Percentiles rank a stretch among this genome's conserved stretches.
phyloP scores from a whole-genome alignment of 2,888 invertebrate genomes.

The Athalia cordata region DNA sequence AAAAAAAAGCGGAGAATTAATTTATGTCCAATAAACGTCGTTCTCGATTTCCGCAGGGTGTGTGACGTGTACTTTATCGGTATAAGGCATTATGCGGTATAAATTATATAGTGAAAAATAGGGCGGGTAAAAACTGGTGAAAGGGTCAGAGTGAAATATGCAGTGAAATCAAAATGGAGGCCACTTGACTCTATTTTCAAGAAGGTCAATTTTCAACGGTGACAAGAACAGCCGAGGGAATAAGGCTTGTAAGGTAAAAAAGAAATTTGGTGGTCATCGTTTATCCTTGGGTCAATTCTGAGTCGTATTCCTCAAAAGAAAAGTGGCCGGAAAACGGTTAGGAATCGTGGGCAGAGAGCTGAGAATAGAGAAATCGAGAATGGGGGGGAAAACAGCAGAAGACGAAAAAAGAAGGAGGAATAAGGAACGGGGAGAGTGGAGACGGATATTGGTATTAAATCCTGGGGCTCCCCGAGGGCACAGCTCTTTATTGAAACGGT shows the following conservation, averaged over 20 bases:
- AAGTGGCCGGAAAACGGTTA: conserved; percentile 38
- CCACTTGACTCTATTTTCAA: conserved; percentile 28
- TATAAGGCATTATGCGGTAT: neutral
- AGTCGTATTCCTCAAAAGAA: conserved; percentile 22
- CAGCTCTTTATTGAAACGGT: conserved; percentile 40
- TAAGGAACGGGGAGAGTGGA: neutral
- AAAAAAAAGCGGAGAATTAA: neutral
- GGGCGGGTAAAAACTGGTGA: neutral
- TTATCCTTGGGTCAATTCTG: conserved; percentile 31
- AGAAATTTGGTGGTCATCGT: conserved; percentile 36
- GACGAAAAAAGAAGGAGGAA: neutral
- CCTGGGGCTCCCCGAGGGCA: conserved; percentile 32
- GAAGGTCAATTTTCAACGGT: conserved; percentile 24
- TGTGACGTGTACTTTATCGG: no score
- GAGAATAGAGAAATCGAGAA: conserved; percentile 6
- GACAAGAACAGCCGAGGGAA: neutral
- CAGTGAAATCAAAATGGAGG: conserved; percentile 34
- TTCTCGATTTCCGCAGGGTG: no score
- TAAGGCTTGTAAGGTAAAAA: neutral
- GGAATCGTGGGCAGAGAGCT: conserved; percentile 17
- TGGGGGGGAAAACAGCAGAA: neutral
- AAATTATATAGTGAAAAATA: neutral
- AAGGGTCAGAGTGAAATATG: conserved; percentile 25
- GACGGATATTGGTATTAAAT: conserved; percentile 45
- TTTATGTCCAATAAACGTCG: no score